These are phyloP conservation scores for Eulemur mongoz DNA, from an alignment of 2,797 vertebrate species.

Conservation along the genomic window DNA sequence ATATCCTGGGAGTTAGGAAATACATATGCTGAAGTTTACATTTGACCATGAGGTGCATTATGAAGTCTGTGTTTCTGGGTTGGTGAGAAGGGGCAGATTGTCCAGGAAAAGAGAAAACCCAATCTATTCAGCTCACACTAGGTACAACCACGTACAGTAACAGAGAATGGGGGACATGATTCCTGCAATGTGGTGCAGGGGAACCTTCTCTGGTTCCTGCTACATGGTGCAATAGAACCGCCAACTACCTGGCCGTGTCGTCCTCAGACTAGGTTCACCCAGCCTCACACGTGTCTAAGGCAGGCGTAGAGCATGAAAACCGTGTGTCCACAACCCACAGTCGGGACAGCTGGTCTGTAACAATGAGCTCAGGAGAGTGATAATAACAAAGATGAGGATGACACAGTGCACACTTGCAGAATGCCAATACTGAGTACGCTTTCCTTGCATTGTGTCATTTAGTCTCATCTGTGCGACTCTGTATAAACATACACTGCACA, in stretches of 20 bases:
- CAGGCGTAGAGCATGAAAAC: no score
- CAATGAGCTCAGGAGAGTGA: neutral
- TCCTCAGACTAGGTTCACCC: neutral
- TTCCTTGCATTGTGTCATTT: neutral
- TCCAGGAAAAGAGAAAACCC: neutral
- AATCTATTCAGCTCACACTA: neutral
- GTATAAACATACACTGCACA: neutral
- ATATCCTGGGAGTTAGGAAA: neutral
- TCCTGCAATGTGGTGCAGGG: neutral
- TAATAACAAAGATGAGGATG: neutral
- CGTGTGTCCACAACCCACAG: fast-evolving
- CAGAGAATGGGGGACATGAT: neutral
- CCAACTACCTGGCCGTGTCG: neutral
- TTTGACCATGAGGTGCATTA: neutral
- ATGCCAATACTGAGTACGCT: fast-evolving
- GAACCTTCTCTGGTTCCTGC: neutral
- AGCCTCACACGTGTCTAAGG: neutral
- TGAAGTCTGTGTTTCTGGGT: neutral
- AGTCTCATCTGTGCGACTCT: neutral
- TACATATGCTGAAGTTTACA: neutral
- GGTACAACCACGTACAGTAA: neutral
- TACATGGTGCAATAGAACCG: neutral
- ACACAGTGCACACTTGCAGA: fast-evolving
- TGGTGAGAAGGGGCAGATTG: neutral
- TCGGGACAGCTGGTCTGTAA: neutral